Percentiles rank a stretch among this genome's conserved stretches.
Evolutionary conservation across 2,888 invertebrate genomes (phyloP).

Genomic region (Syrphus vitripennis): DNA sequence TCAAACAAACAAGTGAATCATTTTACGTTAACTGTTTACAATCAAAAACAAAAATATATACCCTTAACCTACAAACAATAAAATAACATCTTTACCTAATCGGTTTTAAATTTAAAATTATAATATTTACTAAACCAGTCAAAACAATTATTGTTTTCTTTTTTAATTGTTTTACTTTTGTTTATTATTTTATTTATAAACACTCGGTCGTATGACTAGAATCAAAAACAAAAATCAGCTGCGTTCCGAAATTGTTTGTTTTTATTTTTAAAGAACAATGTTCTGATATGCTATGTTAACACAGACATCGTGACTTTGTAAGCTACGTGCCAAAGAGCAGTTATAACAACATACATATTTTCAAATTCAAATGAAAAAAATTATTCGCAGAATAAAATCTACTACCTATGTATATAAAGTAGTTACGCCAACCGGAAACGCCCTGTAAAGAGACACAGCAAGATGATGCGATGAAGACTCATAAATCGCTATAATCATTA

Average conservation of each 20-base stretch:
- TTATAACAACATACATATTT: too few species aligned
- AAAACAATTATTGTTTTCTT: not conserved
- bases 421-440: conserved; percentile 20
- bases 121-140: not conserved
- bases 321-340: not conserved
- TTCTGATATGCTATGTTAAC: conserved; percentile 28
- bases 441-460: not conserved
- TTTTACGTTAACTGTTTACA: not conserved
- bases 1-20: not conserved
- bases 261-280: not conserved
- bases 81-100: not conserved
- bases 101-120: too few species aligned
- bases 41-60: not conserved
- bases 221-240: not conserved
- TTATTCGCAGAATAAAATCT: not conserved
- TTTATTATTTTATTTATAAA: not conserved
- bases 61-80: not conserved
- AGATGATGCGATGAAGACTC: not conserved
- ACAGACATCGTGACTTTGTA: not conserved
- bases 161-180: not conserved
- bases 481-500: conserved; percentile 2
- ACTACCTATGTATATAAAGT: not conserved
- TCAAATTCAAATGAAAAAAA: not conserved
- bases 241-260: not conserved
- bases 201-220: not conserved